A percentile compares a stretch with the other conserved stretches of the same genome.
Conservation (phyloP, 1,140 invertebrate species). For the Neuroterus valhalla region DNA sequence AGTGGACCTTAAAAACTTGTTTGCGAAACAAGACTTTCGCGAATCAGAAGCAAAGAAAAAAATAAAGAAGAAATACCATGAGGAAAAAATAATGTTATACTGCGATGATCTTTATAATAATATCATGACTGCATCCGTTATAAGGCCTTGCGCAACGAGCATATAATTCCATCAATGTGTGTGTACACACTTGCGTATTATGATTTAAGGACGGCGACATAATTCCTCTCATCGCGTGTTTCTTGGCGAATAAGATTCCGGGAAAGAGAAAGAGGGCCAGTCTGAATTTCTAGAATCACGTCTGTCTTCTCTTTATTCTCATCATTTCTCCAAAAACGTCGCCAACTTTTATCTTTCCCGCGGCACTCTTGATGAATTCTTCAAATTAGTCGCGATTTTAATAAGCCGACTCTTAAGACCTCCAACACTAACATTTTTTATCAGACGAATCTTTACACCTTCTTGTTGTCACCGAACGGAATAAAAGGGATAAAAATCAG, state of each 20-base stretch:
- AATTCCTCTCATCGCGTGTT: slow-evolving; percentile 37
- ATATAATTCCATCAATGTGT: background rate
- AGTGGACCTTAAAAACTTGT: no score
- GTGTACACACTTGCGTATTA: slow-evolving; percentile 1
- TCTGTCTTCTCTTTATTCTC: slow-evolving; percentile 51
- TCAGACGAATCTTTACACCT: slow-evolving; percentile 20
- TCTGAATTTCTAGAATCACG: slow-evolving; percentile 61
- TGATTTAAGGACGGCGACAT: slow-evolving; percentile 23
- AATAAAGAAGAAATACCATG: no score
- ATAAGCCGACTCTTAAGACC: slow-evolving; percentile 55
- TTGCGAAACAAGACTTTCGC: no score
- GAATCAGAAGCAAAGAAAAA: no score
- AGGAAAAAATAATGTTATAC: no score
- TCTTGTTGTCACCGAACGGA: background rate
- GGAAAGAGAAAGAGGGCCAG: slow-evolving; percentile 51
- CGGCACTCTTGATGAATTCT: slow-evolving; percentile 60
- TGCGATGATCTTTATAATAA: no score
- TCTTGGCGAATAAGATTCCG: slow-evolving; percentile 44
- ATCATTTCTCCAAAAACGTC: slow-evolving; percentile 54
- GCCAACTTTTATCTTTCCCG: slow-evolving; percentile 31
- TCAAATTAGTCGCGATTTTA: slow-evolving; percentile 68
- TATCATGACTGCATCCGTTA: slow-evolving; percentile 1
- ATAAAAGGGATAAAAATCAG: background rate
- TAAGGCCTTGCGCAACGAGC: slow-evolving; percentile 3
- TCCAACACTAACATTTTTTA: slow-evolving; percentile 23